phyloP scores from a whole-genome alignment of 2,888 invertebrate genomes.

The Julus scanicus region DNA sequence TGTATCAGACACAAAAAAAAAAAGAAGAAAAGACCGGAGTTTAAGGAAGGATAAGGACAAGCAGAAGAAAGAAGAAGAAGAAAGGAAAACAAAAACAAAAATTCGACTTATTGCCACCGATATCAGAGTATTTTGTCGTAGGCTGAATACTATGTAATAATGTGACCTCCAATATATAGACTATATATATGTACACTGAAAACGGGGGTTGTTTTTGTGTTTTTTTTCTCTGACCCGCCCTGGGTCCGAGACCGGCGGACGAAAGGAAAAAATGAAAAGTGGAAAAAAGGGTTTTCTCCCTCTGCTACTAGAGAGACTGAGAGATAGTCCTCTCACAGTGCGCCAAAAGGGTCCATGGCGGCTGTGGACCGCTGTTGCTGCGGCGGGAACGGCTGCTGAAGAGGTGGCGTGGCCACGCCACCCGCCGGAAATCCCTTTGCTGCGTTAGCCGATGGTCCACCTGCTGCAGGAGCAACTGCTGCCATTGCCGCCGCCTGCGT shows the following conservation, averaged over 20 bases:
- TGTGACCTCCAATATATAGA: slow-evolving; percentile 19
- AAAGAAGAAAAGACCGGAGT: no score
- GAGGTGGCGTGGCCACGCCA: neutral
- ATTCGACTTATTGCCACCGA: neutral
- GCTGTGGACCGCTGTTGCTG: neutral
- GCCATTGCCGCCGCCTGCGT: neutral
- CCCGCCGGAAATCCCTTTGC: neutral
- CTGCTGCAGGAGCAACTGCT: neutral
- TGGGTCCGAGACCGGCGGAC: neutral
- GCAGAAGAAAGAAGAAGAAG: neutral
- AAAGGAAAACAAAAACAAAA: neutral
- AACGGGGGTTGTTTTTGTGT: neutral
- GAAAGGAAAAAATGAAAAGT: neutral
- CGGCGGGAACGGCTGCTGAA: neutral
- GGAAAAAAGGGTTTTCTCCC: no score
- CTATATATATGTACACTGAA: slow-evolving; percentile 11
- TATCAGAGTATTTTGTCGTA: slow-evolving; percentile 2
- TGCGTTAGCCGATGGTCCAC: neutral
- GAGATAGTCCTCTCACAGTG: neutral
- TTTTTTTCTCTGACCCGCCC: neutral
- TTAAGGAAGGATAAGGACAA: neutral
- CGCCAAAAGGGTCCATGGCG: neutral
- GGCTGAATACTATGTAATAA: slow-evolving; percentile 11
- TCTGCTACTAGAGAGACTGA: neutral
- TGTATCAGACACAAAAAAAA: neutral